Evolutionary conservation across 2,797 vertebrate species (phyloP).

Genomic region (Thunnus albacares): DNA sequence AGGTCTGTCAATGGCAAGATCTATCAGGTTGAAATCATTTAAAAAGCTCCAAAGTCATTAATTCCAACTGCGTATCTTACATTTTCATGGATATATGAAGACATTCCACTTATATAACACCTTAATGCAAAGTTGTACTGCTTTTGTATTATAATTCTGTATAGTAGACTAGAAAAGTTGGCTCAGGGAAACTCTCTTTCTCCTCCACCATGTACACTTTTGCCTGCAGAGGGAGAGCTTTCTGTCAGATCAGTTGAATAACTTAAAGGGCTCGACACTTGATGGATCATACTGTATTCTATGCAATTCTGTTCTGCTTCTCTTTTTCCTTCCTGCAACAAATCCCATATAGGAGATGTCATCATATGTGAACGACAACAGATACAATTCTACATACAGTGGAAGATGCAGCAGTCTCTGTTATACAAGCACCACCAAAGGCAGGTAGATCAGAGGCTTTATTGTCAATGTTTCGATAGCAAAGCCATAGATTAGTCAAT

Average conservation of each 20-base stretch:
- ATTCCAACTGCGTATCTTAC: background rate
- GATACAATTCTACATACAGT: conserved; percentile 12
- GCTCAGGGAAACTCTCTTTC: background rate
- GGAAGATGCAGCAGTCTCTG: conserved; percentile 2
- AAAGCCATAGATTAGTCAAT: conserved; percentile 61
- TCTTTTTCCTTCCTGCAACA: conserved; percentile 18
- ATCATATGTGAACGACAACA: conserved; percentile 10
- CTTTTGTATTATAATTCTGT: background rate
- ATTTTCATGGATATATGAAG: background rate
- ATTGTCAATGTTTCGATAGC: conserved; percentile 68
- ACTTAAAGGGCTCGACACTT: conserved; percentile 23
- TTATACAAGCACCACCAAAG: conserved; percentile 22
- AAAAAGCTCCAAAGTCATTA: no score
- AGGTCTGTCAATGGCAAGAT: background rate
- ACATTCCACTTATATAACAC: background rate
- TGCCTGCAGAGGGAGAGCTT: conserved; percentile 10
- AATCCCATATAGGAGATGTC: conserved; percentile 32
- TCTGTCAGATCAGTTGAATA: conserved; percentile 23
- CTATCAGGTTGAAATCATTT: background rate
- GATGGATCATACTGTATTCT: conserved; percentile 38
- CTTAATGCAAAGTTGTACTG: background rate
- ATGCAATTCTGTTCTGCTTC: conserved; percentile 18
- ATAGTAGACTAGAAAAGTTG: background rate
- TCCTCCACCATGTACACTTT: background rate
- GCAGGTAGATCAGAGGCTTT: conserved; percentile 72